These are phyloP conservation scores for Listronotus oregonensis DNA, from an alignment of 1,140 invertebrate genomes.

Conservation along the genomic window DNA sequence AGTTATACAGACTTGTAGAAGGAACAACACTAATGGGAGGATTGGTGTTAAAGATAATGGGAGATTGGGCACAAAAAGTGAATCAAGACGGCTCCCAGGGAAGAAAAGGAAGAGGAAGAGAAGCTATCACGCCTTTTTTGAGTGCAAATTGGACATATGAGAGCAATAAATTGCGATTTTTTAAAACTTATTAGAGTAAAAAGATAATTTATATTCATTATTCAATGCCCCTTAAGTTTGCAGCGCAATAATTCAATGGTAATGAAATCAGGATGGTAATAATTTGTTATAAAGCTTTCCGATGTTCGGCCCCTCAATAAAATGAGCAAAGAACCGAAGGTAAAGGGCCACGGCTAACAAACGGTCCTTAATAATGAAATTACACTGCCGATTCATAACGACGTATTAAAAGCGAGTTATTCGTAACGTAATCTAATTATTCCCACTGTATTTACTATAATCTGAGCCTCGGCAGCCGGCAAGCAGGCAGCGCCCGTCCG, in stretches of 20 bases:
- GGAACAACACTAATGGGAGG: too few species aligned
- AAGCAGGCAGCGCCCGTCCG: slow-evolving; percentile 15
- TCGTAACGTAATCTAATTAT: slow-evolving; percentile 56
- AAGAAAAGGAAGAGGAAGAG: too few species aligned
- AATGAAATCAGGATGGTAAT: slow-evolving; percentile 25
- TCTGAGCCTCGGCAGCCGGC: slow-evolving; percentile 30
- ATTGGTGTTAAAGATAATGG: too few species aligned
- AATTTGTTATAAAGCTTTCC: slow-evolving; percentile 31
- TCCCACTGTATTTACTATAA: slow-evolving; percentile 55
- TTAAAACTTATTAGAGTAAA: not conserved
- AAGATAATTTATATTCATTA: slow-evolving; percentile 17
- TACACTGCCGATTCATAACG: slow-evolving; percentile 52
- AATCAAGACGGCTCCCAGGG: too few species aligned
- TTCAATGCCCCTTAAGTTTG: not conserved
- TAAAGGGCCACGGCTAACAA: slow-evolving; percentile 12
- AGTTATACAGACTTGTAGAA: too few species aligned
- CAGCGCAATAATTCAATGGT: slow-evolving; percentile 10
- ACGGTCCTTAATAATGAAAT: slow-evolving; percentile 44
- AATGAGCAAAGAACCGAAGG: slow-evolving; percentile 20
- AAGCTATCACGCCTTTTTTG: too few species aligned
- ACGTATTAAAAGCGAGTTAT: slow-evolving; percentile 56
- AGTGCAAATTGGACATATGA: too few species aligned
- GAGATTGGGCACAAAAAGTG: too few species aligned
- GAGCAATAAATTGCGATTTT: too few species aligned
- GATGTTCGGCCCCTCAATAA: slow-evolving; percentile 17